These are phyloP conservation scores for Gavialis gangeticus DNA, from an alignment of 2,113 vertebrate species.

Conservation along the genomic window DNA sequence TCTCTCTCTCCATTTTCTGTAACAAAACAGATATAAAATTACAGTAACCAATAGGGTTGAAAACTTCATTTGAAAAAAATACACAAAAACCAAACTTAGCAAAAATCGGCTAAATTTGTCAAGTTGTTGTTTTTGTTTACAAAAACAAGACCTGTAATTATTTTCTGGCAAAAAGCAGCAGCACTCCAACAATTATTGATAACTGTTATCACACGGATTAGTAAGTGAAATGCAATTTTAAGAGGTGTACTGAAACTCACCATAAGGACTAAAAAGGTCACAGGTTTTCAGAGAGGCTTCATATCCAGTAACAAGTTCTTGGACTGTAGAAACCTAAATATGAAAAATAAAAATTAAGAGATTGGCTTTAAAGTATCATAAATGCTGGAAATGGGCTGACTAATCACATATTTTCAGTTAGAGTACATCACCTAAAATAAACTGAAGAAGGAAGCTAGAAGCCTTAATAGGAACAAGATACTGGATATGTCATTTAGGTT, in stretches of 20 bases:
- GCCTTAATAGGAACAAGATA: not conserved
- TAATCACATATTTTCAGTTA: not conserved
- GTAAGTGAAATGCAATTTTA: not conserved
- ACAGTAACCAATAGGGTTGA: not conserved
- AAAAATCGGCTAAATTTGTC: not conserved
- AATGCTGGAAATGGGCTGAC: not conserved
- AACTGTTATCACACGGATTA: not conserved
- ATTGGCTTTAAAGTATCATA: not conserved
- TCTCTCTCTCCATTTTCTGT: slow-evolving; percentile 83
- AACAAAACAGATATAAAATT: slow-evolving; percentile 65
- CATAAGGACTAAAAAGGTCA: slow-evolving; percentile 78
- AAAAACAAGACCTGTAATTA: not conserved
- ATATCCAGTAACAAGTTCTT: slow-evolving; percentile 84
- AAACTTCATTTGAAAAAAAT: not conserved
- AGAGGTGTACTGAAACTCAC: slow-evolving; percentile 69
- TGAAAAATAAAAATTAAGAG: not conserved
- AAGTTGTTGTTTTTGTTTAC: not conserved
- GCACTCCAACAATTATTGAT: not conserved
- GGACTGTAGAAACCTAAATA: slow-evolving; percentile 79
- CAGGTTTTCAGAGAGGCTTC: slow-evolving; percentile 82
- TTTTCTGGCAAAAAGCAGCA: not conserved
- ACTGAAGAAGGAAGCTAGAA: not conserved
- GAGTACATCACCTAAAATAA: not conserved
- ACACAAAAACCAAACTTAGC: not conserved
- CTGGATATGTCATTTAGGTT: fast-evolving